Evolutionary conservation across 1,140 invertebrate species (phyloP), one percentile per base, ranked within the genome.

Genomic region (Marisa cornuarietis): DNA sequence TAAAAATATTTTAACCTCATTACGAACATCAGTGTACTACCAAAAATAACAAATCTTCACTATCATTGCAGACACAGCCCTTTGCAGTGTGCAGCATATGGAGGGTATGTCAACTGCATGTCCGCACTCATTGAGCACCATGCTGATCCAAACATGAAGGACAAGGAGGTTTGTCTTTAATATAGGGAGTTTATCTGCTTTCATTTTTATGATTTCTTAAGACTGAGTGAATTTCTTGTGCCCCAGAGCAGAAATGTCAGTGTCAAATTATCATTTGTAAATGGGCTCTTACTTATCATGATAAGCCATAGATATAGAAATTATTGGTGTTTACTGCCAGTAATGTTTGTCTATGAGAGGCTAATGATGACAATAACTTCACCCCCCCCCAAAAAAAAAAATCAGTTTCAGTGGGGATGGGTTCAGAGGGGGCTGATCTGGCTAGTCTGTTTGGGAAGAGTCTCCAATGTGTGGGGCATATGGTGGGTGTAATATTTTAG

Each of bases 101-200:
- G 88, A 14, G 91, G 90, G 11, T 90, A 86, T 83, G 89, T 91
- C 20, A 91, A 91, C 81, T 91, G 91, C 87, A 90, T 92, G 86
- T 90, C 90, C 24, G 88, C 90, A 10, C 80, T 92, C 26, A 87
- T 91, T 74, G 91, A 91, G 81, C 86, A 91, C 75, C 86, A 88
- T 63, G 88, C 90, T 24, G 86, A 91, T 74, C 83, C 85, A 52
- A 90, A 91, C 79, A 82, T 86, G 31, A 87, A 89, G 71, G 91
- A 92, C 81, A 86, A 84, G 76, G 91, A 92, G 87, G 91, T 91
- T 83, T 71, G 63, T 85, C 31, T 72, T 24, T n/a, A 49, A 51
- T 69, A 61, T 26, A 54, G 31, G 22, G 9, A 26, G 14, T 68
- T 42, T 1, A 13, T 68, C 14, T 68, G 66, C 11, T 68, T 11